Evolutionary conservation across 2,888 invertebrate genomes (phyloP).

Genomic region (Strigamia transsilvanica): DNA sequence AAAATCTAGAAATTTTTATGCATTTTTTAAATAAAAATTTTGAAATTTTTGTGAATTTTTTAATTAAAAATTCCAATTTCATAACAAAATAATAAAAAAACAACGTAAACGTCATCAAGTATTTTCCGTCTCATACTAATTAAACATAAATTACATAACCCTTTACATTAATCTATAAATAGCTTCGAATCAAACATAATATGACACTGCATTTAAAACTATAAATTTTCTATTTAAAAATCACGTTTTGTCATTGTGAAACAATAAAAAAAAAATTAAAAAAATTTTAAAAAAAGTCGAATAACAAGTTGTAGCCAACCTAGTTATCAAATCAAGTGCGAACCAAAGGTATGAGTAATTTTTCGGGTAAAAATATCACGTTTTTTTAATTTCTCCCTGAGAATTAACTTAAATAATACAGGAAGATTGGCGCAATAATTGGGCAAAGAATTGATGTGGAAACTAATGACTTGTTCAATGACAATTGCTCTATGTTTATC

Average conservation of each 20-base stretch:
- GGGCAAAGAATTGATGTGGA: slow-evolving; percentile 33
- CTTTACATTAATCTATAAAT: too few species aligned
- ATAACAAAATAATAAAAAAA: too few species aligned
- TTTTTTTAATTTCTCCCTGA: slow-evolving; percentile 18
- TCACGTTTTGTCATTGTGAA: too few species aligned
- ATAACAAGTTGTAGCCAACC: slow-evolving; percentile 26
- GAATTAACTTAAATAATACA: slow-evolving; percentile 39
- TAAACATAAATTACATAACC: too few species aligned
- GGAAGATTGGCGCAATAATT: slow-evolving; percentile 45
- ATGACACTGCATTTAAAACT: too few species aligned
- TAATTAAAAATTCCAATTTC: too few species aligned
- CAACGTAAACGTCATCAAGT: too few species aligned
- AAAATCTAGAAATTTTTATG: too few species aligned
- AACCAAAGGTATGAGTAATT: slow-evolving; percentile 32
- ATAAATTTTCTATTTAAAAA: too few species aligned
- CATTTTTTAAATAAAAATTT: too few species aligned
- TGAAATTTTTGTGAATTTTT: background rate
- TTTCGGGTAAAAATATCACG: slow-evolving; percentile 13
- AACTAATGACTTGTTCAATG: slow-evolving; percentile 45
- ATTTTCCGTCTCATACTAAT: too few species aligned
- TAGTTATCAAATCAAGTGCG: slow-evolving; percentile 9
- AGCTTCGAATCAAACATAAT: too few species aligned
- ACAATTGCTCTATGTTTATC: slow-evolving; percentile 35
- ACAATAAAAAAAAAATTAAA: background rate
- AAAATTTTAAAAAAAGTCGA: background rate